phyloP scores from a whole-genome alignment of 2,797 vertebrate genomes.

The Spondyliosoma cantharus region DNA sequence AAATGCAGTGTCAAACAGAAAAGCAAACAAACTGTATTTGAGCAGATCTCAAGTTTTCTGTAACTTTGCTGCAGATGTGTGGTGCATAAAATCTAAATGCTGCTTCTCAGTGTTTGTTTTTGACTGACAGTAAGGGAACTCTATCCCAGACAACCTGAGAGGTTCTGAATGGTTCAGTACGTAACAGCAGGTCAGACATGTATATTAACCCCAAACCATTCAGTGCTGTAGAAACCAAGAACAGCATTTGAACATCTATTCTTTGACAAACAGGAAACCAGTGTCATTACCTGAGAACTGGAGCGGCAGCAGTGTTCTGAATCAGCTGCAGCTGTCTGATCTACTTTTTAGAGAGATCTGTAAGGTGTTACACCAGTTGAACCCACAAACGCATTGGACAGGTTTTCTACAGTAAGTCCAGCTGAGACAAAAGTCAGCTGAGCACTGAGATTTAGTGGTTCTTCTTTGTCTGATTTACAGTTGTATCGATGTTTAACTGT shows the following conservation, averaged over 20 bases:
- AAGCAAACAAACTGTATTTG: not conserved
- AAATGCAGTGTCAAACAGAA: not conserved
- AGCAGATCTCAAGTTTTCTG: conserved; percentile 1
- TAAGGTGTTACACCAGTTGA: not conserved
- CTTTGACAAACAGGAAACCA: not conserved
- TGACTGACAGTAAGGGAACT: not conserved
- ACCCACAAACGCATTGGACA: not conserved
- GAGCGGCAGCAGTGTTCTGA: not conserved
- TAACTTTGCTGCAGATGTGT: not conserved
- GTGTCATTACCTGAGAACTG: not conserved
- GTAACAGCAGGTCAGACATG: not conserved
- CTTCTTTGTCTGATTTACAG: not conserved
- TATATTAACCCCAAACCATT: not conserved
- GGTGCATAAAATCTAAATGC: not conserved
- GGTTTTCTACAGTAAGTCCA: not conserved
- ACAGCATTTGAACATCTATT: not conserved
- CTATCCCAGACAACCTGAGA: not conserved
- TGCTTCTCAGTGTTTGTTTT: not conserved
- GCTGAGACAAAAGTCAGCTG: not conserved
- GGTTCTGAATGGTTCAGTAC: not conserved
- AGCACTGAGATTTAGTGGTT: not conserved
- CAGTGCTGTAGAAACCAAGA: not conserved
- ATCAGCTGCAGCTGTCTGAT: not conserved
- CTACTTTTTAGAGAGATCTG: not conserved
- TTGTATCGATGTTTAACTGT: not conserved